Percentiles rank a stretch among this genome's conserved stretches.
These are phyloP conservation scores for Gambusia yucatana DNA, from an alignment of 2,797 vertebrate species.

Conservation along the genomic window DNA sequence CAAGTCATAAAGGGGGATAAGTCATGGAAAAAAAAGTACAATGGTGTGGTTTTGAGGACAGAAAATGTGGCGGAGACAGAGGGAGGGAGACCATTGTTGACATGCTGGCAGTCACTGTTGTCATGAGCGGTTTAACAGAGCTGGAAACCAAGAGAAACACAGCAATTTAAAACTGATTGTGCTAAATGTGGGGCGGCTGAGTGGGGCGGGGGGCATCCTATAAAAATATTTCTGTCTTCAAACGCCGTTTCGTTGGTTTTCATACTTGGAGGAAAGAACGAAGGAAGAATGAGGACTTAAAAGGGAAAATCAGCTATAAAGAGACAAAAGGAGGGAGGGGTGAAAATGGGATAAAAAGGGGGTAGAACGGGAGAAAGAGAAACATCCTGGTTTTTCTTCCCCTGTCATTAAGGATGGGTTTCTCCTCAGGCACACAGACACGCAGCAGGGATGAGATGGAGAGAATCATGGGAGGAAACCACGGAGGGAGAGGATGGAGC, in stretches of 20 bases:
- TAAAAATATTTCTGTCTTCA: conserved; percentile 78
- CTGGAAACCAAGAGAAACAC: conserved; percentile 65
- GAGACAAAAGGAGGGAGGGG: conserved; percentile 51
- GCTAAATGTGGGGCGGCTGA: conserved; percentile 46
- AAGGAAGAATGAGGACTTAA: conserved; percentile 38
- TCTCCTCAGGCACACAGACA: conserved; percentile 52
- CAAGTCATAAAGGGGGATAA: conserved; percentile 52
- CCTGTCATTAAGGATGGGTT: conserved; percentile 72
- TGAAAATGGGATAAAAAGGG: conserved; percentile 47
- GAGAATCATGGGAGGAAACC: conserved; percentile 45
- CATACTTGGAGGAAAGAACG: conserved; percentile 45
- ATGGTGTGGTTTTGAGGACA: conserved; percentile 67
- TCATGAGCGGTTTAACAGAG: conserved; percentile 78
- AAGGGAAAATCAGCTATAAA: conserved; percentile 53
- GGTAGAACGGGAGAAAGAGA: conserved; percentile 60
- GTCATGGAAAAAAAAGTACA: conserved; percentile 75
- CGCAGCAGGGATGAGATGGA: conserved; percentile 47
- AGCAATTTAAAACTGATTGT: conserved; percentile 72
- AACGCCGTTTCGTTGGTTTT: conserved; percentile 74
- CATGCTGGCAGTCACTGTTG: conserved; percentile 71
- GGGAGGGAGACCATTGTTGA: conserved; percentile 70
- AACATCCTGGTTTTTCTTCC: conserved; percentile 67
- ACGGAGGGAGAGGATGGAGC: conserved; percentile 51
- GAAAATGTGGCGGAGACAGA: conserved; percentile 43
- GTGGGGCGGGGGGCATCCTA: conserved; percentile 40